phyloP scores from a whole-genome alignment of 2,888 invertebrate species.

The Electrophaes corylata region DNA sequence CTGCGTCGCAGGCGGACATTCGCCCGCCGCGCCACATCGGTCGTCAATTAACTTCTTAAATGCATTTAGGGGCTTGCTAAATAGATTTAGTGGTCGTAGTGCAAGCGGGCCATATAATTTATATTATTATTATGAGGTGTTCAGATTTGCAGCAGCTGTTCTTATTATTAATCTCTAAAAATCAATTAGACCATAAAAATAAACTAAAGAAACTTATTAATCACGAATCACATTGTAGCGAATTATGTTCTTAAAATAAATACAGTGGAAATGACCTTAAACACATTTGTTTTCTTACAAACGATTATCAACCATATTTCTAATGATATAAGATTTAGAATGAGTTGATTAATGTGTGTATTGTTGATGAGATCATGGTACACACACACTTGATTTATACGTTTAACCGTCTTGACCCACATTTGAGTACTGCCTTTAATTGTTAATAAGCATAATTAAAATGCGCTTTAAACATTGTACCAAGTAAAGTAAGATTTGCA shows the following conservation, averaged over 20 bases:
- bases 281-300: constrained; percentile 15
- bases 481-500: constrained; percentile 12
- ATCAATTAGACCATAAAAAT: constrained; percentile 1
- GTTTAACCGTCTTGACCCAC: constrained; percentile 81
- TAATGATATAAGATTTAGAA: constrained; percentile 47
- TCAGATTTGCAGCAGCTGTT: neutral
- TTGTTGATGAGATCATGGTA: constrained; percentile 76
- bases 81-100: no score
- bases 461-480: constrained; percentile 70
- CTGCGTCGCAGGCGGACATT: no score
- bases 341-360: constrained; percentile 39
- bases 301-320: constrained; percentile 19
- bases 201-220: constrained; percentile 3
- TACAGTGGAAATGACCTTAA: constrained; percentile 71
- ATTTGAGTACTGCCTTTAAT: constrained; percentile 81
- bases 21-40: no score
- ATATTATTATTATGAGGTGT: no score
- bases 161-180: neutral
- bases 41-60: no score
- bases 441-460: constrained; percentile 84
- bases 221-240: constrained; percentile 53
- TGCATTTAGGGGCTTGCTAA: no score
- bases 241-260: constrained; percentile 77
- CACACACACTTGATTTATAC: constrained; percentile 76
- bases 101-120: no score